These are phyloP conservation scores for Drosophila prosaltans DNA, from an alignment of 1,140 invertebrate species.

Conservation along the genomic window DNA sequence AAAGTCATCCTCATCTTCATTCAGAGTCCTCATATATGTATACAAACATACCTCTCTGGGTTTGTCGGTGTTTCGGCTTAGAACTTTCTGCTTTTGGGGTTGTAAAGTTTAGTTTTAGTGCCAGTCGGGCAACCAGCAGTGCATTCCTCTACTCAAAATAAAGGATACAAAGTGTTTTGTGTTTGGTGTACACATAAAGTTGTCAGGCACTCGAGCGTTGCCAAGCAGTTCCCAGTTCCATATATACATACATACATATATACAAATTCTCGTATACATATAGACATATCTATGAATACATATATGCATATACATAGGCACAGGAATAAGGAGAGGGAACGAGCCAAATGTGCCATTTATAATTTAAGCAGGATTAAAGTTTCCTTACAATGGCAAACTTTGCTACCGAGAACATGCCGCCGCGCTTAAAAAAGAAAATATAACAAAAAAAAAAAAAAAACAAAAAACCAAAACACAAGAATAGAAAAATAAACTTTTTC, in stretches of 20 bases:
- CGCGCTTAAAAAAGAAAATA: constrained; percentile 51
- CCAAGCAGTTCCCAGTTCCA: constrained; percentile 28
- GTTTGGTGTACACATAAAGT: constrained; percentile 69
- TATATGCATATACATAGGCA: constrained; percentile 4
- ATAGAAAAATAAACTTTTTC: constrained; percentile 61
- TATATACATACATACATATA: background rate
- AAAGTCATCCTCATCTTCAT: constrained; percentile 28
- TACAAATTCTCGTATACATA: background rate
- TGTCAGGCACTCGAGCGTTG: constrained; percentile 56
- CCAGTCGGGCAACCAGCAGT: constrained; percentile 34
- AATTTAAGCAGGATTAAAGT: constrained; percentile 81
- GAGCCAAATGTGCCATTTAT: constrained; percentile 78
- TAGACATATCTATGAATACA: constrained; percentile 11
- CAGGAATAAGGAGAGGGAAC: constrained; percentile 14
- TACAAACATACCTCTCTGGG: constrained; percentile 9
- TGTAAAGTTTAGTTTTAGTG: constrained; percentile 71
- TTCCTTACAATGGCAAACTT: constrained; percentile 72
- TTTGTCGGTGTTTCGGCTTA: constrained; percentile 37
- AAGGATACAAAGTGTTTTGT: constrained; percentile 79
- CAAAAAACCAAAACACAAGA: background rate
- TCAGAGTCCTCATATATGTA: constrained; percentile 3
- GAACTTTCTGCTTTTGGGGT: constrained; percentile 44
- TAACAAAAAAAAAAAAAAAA: background rate
- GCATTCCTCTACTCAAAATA: constrained; percentile 67
- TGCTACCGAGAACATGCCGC: constrained; percentile 70